Conservation (phyloP, 2,113 vertebrate genomes). For the Hyperoodon ampullatus region DNA sequence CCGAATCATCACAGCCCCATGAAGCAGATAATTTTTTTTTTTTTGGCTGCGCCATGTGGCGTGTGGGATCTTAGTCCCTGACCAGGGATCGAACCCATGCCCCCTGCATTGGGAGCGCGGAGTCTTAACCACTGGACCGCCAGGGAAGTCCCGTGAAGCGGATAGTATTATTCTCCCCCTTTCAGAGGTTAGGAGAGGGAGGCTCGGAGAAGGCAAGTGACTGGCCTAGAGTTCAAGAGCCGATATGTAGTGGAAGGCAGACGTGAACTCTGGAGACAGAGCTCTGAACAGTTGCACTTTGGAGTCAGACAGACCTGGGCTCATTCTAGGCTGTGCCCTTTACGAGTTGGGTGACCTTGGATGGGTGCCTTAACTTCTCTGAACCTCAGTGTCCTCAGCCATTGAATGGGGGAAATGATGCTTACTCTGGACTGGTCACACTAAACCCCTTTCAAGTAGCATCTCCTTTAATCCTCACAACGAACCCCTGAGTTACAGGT, state of each 20-base stretch:
- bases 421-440: not conserved
- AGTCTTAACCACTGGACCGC: no score
- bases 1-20: not conserved
- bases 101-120: no score
- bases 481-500: not conserved
- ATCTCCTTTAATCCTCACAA: not conserved
- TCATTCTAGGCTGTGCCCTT: not conserved
- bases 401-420: not conserved
- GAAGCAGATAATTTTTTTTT: not conserved
- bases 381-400: not conserved
- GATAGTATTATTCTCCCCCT: not conserved
- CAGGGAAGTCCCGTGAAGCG: not conserved
- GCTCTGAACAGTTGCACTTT: not conserved
- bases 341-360: not conserved
- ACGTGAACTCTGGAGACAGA: no score
- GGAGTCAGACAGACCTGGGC: not conserved
- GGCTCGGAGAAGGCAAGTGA: not conserved
- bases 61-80: no score
- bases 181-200: not conserved
- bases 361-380: not conserved
- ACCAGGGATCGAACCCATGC: no score
- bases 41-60: no score
- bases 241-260: fast-evolving
- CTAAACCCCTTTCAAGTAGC: not conserved
- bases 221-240: not conserved